Percentiles rank a stretch among this genome's conserved stretches.
Evolutionary conservation across 2,888 invertebrate genomes (phyloP).

Genomic region (Nemoura dubitans): DNA sequence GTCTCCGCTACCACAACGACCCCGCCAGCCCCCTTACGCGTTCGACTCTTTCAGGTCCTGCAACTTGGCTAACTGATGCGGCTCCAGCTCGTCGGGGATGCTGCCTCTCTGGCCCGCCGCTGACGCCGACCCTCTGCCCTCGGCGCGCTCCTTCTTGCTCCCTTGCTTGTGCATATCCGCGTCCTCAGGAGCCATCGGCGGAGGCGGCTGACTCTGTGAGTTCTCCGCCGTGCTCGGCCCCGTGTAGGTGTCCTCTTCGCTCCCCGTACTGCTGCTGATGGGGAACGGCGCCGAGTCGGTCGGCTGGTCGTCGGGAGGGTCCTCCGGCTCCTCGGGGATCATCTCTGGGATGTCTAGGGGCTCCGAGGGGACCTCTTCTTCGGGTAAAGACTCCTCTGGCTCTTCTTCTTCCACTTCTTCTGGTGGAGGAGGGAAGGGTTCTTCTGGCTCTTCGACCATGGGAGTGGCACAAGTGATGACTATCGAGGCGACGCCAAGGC

Average conservation of each 20-base stretch:
- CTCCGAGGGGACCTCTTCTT: conserved; percentile 48
- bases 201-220: conserved; percentile 65
- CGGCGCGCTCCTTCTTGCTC: conserved; percentile 42
- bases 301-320: conserved; percentile 65
- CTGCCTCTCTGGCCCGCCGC: conserved; percentile 47
- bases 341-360: conserved; percentile 50
- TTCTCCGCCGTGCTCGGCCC: conserved; percentile 71
- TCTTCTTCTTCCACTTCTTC: conserved; percentile 52
- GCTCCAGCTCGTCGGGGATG: conserved; percentile 87
- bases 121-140: conserved; percentile 43
- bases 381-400: conserved; percentile 35
- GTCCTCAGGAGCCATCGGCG: conserved; percentile 50
- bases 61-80: conserved; percentile 86
- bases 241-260: conserved; percentile 70
- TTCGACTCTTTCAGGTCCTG: conserved; percentile 92
- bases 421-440: conserved; percentile 73
- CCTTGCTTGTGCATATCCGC: not conserved
- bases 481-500: conserved; percentile 86
- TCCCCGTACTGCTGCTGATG: conserved; percentile 73
- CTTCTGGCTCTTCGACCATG: conserved; percentile 86
- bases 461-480: conserved; percentile 95
- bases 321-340: conserved; percentile 53
- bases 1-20: not conserved
- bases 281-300: conserved; percentile 68
- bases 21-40: conserved; percentile 67